Evolutionary conservation across 2,113 vertebrate genomes (phyloP), one percentile per base, ranked within the genome.

Genomic region (Seriola dumerili): DNA sequence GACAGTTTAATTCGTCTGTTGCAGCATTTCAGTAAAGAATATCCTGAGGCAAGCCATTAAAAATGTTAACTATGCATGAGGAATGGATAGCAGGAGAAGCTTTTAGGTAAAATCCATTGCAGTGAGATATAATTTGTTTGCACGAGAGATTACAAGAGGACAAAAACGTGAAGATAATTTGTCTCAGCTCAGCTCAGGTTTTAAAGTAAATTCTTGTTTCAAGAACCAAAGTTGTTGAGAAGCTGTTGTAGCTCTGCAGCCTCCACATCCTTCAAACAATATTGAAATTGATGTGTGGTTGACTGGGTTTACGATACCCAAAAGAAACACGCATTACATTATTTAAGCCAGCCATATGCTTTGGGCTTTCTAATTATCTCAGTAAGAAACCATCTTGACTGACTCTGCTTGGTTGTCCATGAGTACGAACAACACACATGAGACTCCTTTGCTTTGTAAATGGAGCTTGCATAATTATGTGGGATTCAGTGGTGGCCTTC

Each of bases 381-480:
- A 52, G 73, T 23, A 21, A 34, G 69, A 75, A 81, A 67, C 36
- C 84, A 78, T 86, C 72, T 58, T 65, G 72, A 66, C 57, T 42
- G 23, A 52, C 81, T 73, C 66, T 81, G 83, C 88, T 84, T 54
- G 77, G 73, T 38, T 66, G 67, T 66, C 50, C 87, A 46, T 42
- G 54, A 68, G 77, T 21, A 52, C 4, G 5, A 61, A 58, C 42
- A 8, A 63, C 2, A 12, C 91, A 76, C 76, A 44, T n/a, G 62
- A 78, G 80, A 87, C 78, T 80, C 29, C 58, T 62, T 62, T 62
- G 58, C 58, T 87, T 57, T 76, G 25, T 72, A 85, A 88, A 88
- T 86, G 83, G 85, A 86, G 80, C 73, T 79, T 81, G 72, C 42
- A 66, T 85, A 81, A 90, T 87, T 25, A 61, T 21, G 32, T 17